A percentile compares a stretch with the other conserved stretches of the same genome.
These are phyloP conservation scores for Poicephalus gulielmi DNA, from an alignment of 2,113 vertebrate species.

Conservation along the genomic window DNA sequence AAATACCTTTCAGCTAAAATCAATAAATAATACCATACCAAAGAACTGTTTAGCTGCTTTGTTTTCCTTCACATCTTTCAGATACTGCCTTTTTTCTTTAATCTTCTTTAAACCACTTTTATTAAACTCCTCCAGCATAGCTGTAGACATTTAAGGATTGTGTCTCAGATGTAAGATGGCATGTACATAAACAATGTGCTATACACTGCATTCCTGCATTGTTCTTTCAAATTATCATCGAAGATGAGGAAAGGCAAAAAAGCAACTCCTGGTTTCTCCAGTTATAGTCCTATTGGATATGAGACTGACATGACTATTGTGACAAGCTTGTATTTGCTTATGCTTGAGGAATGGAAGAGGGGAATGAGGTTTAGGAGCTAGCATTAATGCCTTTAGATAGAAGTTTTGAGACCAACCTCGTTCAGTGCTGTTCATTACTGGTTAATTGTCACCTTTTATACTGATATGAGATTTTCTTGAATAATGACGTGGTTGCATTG, in stretches of 20 bases:
- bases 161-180: neutral
- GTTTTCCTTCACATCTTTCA: slow-evolving; percentile 38
- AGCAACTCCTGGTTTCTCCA: neutral
- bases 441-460: neutral
- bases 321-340: neutral
- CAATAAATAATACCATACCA: slow-evolving; percentile 66
- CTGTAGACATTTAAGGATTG: slow-evolving; percentile 20
- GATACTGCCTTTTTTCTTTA: neutral
- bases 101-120: slow-evolving; percentile 15
- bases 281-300: neutral
- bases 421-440: neutral
- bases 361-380: neutral
- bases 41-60: slow-evolving; percentile 60
- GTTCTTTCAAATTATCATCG: neutral
- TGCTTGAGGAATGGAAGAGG: neutral
- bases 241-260: neutral
- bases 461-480: neutral
- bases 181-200: neutral
- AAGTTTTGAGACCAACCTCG: neutral
- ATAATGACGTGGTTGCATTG: neutral
- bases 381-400: neutral
- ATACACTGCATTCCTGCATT: neutral
- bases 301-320: neutral
- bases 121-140: neutral
- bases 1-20: slow-evolving; percentile 66